These are phyloP conservation scores for Odontocerum albicorne DNA, from an alignment of 2,888 invertebrate species.

Conservation along the genomic window DNA sequence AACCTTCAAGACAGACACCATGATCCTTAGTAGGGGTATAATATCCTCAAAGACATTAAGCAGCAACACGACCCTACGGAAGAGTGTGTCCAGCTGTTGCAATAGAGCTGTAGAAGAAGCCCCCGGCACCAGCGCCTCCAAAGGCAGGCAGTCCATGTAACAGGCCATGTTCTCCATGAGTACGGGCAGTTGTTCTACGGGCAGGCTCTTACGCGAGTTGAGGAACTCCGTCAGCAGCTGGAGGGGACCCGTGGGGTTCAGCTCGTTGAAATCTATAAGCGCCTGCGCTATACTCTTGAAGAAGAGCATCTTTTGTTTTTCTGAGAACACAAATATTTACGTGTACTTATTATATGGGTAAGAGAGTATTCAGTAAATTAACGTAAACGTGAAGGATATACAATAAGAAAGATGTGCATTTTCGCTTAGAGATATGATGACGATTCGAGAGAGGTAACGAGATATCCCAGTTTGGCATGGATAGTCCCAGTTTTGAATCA, in stretches of 20 bases:
- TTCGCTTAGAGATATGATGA: too few species aligned
- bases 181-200: constrained; percentile 65
- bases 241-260: constrained; percentile 92
- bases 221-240: constrained; percentile 80
- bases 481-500: too few species aligned
- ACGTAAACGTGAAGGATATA: too few species aligned
- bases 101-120: constrained; percentile 75
- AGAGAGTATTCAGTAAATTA: too few species aligned
- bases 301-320: constrained; percentile 75
- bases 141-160: constrained; percentile 89
- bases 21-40: constrained; percentile 71
- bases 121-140: constrained; percentile 73
- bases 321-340: constrained; percentile 53
- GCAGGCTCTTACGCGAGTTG: constrained; percentile 55
- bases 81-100: constrained; percentile 82
- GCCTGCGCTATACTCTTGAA: constrained; percentile 94
- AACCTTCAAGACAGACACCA: constrained; percentile 78
- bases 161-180: constrained; percentile 90
- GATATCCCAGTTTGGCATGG: too few species aligned
- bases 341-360: neutral
- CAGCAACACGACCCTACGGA: constrained; percentile 73
- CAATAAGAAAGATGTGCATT: too few species aligned
- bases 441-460: neutral
- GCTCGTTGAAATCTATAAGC: constrained; percentile 91
- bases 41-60: constrained; percentile 71